Evolutionary conservation across 2,797 vertebrate species (phyloP).

Genomic region (Aeoliscus strigatus): DNA sequence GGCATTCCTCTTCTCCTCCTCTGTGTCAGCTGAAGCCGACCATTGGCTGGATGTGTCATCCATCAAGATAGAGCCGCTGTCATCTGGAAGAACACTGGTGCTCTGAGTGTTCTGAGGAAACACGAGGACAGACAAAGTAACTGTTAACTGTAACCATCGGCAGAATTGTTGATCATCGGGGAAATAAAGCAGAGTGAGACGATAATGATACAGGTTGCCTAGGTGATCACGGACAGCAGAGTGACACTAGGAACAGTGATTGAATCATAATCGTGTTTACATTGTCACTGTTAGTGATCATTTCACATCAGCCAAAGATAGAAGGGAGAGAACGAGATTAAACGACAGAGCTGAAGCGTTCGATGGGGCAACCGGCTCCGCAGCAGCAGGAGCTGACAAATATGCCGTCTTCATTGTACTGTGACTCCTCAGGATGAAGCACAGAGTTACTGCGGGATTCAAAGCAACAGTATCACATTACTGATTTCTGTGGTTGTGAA

Average conservation of each 20-base stretch:
- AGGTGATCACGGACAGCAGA: slow-evolving; percentile 58
- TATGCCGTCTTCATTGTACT: slow-evolving; percentile 20
- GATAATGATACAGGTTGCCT: slow-evolving; percentile 70
- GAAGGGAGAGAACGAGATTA: slow-evolving; percentile 23
- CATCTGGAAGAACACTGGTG: slow-evolving; percentile 66
- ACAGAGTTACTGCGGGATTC: background rate
- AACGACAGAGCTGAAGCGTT: slow-evolving; percentile 15
- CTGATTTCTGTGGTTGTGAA: slow-evolving; percentile 15
- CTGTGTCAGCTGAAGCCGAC: slow-evolving; percentile 72
- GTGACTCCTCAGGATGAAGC: slow-evolving; percentile 7
- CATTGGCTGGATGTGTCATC: slow-evolving; percentile 78
- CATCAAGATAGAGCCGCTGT: slow-evolving; percentile 67
- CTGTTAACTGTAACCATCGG: slow-evolving; percentile 40
- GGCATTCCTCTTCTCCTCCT: slow-evolving; percentile 83
- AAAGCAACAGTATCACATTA: slow-evolving; percentile 1
- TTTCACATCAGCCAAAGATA: slow-evolving; percentile 27
- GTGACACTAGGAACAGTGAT: slow-evolving; percentile 55
- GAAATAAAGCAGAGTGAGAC: slow-evolving; percentile 40
- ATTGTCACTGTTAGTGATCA: slow-evolving; percentile 50
- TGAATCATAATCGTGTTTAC: slow-evolving; percentile 62
- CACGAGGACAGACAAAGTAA: slow-evolving; percentile 21
- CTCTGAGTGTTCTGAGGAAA: slow-evolving; percentile 64
- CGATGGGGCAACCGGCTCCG: slow-evolving; percentile 3
- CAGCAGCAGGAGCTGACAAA: slow-evolving; percentile 11
- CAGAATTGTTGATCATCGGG: slow-evolving; percentile 26